Evolutionary conservation across 2,797 vertebrate genomes (phyloP).

Genomic region (Chiroxiphia lanceolata): DNA sequence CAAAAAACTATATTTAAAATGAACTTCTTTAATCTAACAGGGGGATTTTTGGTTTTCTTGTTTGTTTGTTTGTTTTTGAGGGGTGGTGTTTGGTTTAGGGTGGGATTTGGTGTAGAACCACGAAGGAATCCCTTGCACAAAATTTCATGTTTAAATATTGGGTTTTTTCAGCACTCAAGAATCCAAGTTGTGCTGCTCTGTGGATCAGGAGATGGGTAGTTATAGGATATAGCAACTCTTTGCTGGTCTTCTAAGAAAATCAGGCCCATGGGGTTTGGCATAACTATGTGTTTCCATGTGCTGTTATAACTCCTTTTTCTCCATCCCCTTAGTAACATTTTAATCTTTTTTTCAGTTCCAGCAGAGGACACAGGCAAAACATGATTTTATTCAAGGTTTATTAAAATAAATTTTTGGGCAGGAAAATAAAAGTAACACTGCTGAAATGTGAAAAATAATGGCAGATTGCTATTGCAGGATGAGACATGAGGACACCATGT

Average conservation of each 20-base stretch:
- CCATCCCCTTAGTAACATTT: neutral
- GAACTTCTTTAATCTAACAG: neutral
- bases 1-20: neutral
- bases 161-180: neutral
- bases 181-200: neutral
- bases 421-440: neutral
- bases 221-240: neutral
- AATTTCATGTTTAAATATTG: neutral
- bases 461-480: neutral
- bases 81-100: fast-evolving
- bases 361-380: neutral
- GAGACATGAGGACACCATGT: neutral
- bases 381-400: neutral
- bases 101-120: neutral
- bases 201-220: neutral
- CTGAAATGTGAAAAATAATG: neutral
- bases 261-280: fast-evolving
- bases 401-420: neutral
- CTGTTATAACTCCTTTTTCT: neutral
- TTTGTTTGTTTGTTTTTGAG: neutral
- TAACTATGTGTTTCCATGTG: neutral
- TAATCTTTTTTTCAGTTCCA: neutral
- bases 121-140: neutral
- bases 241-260: neutral
- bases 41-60: too few species aligned